Base-by-base conservation (phyloP, 2,888 invertebrate genomes). In the Sinelater perroti region DNA sequence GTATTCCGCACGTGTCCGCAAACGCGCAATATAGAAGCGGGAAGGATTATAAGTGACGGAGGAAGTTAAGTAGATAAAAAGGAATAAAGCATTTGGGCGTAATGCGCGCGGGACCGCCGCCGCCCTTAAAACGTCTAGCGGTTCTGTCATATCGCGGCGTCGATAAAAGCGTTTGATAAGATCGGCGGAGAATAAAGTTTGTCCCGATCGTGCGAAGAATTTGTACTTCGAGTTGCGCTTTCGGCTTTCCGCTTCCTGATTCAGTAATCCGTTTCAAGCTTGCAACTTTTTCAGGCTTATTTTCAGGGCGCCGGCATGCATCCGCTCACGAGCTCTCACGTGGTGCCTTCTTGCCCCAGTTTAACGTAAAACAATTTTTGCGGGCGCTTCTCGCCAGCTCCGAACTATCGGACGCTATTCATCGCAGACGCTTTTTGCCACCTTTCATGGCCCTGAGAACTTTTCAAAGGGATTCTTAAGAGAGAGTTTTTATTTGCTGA, bases 111-210 rank as follows among this genome's bases (percentile, higher is more conserved):
- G 54, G 42, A 50, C 30, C 50, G 54, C 49, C 54, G 26, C 53
- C 58, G 54, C 54, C 52, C 54, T 59, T 59, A 59, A 59, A 59
- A 59, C 50, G 59, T 59, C 59, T 59, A 59, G 59, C 59, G 50
- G 54, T 59, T 56, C 56, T 56, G 59, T 63, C 63, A 61, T 59
- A 63, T 61, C 59, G 56, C 50, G 47, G 20, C 49, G 56, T 55
- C 61, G 63, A 61, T 61, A 63, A 63, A 63, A 63, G 63, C 63
- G 56, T 63, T 63, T 60, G 59, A 56, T 58, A 56, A 58, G 62
- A 63, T 63, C 63, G 58, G 46, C 46, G 51, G 53, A 56, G 63
- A 61, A 63, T 63, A 63, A 63, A 63, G 63, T 63, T 63, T 61
- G 59, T 63, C 52, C 59, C 56, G 63, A 61, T 59, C 61, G 63